Base-by-base conservation (phyloP, 2,888 invertebrate species). In the Steinernema hermaphroditum region DNA sequence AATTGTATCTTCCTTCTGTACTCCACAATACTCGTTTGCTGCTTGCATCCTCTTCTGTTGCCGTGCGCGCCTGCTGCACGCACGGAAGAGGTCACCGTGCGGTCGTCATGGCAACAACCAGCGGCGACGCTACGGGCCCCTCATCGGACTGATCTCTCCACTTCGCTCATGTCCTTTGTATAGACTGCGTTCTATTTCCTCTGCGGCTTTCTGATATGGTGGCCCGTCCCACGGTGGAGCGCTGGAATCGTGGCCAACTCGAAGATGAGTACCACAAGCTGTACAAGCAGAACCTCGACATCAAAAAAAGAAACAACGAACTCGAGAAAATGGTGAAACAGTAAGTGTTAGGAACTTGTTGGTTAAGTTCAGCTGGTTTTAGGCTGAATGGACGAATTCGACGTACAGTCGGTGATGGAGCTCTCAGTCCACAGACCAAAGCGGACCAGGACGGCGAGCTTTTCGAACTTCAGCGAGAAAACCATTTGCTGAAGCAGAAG, bases 171-270 rank as follows among this genome's bases (percentile, higher is more conserved):
- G 46, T n/a, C 46, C 46, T 46, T 46, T 46, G 46, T 37, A 37
- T 12, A 12, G 37, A 37, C 37, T 8, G 37, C 4, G 37, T 37
- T 12, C 12, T 8, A 8, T 37, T 37, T 12, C 37, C 12, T 37
- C 37, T 37, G 12, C 6, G 4, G 37, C 37, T 12, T 12, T 37
- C 29, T n/a, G 73, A 43, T 57, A 80, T 80, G 80, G 78, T 78
- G 24, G 54, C 54, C 16, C 76, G 85, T 44, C 77, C 79, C 19
- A 80, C 84, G 16, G 79, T 85, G 19, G 85, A 85, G 71, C 81
- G 74, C 32, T 85, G 85, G 85, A 81, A 74, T 34, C 78, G 85
- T 29, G 76, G 79, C 41, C 81, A 85, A 70, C 74, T 85, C n/a
- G 85, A 85, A 46, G 84, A 85, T 68, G 76, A 77, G 32, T 85